Percentiles rank a stretch among this genome's conserved stretches.
phyloP scores from a whole-genome alignment of 2,888 invertebrate species.

The Incurvaria masculella region DNA sequence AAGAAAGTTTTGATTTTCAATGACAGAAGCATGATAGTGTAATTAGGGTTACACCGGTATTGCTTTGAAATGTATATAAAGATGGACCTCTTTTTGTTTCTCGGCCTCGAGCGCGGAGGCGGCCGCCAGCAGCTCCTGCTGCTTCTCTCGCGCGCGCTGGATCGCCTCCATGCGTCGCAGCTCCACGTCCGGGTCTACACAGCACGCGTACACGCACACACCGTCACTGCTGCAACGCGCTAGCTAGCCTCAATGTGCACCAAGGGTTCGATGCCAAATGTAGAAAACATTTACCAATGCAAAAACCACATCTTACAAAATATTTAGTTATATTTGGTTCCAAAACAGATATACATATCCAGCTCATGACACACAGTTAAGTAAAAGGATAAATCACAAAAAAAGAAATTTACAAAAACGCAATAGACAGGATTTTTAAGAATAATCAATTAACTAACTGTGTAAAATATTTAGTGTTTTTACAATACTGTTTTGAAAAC shows the following conservation, averaged over 20 bases:
- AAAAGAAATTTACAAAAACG: too few species aligned
- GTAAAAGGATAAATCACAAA: too few species aligned
- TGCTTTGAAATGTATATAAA: too few species aligned
- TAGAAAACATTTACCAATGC: background rate
- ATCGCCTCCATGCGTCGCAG: conserved; percentile 36
- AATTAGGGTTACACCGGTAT: too few species aligned
- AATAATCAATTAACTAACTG: too few species aligned
- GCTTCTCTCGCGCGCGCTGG: conserved; percentile 33
- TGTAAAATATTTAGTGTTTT: too few species aligned
- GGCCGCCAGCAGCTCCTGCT: conserved; percentile 26
- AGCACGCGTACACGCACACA: background rate
- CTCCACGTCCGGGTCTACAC: conserved; percentile 32
- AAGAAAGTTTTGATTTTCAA: too few species aligned
- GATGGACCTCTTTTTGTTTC: conserved; percentile 32
- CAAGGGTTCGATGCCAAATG: background rate
- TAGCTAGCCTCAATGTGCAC: background rate
- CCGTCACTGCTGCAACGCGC: background rate
- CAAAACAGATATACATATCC: background rate
- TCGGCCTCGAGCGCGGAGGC: conserved; percentile 29
- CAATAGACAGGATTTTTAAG: too few species aligned
- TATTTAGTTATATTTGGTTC: background rate
- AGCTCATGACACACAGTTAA: too few species aligned
- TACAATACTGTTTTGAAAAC: too few species aligned
- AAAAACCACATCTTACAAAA: background rate
- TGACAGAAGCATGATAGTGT: too few species aligned